phyloP scores from a whole-genome alignment of 2,888 invertebrate species.

The Polydrusus pterygomalis region DNA sequence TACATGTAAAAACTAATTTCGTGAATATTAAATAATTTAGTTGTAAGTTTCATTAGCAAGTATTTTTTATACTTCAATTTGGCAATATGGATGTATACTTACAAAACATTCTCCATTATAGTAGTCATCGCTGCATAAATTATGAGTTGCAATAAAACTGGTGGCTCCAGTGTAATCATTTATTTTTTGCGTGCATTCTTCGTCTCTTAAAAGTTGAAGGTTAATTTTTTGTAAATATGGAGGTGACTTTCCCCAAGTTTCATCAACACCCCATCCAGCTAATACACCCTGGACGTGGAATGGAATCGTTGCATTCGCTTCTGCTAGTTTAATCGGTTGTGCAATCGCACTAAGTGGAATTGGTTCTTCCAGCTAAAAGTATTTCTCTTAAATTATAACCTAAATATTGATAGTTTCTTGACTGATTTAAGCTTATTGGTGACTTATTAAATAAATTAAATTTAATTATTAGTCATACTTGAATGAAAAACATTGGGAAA shows the following conservation, averaged over 20 bases:
- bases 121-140: slow-evolving; percentile 8
- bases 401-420: too few species aligned
- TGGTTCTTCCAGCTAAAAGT: not conserved
- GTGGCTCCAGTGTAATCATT: not conserved
- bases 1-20: too few species aligned
- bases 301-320: not conserved
- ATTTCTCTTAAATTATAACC: too few species aligned
- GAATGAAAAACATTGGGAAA: too few species aligned
- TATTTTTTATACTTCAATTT: too few species aligned
- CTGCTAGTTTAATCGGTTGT: not conserved
- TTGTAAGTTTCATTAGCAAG: too few species aligned
- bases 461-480: too few species aligned
- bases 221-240: not conserved
- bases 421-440: too few species aligned
- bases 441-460: too few species aligned
- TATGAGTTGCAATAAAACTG: not conserved
- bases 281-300: not conserved
- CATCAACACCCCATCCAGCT: not conserved
- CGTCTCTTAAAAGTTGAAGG: not conserved
- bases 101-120: slow-evolving; percentile 8
- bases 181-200: not conserved
- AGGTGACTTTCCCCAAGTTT: not conserved
- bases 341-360: not conserved
- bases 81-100: not conserved
- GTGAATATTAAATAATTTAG: too few species aligned